Conservation (phyloP, 2,113 vertebrate species). For the Etheostoma cragini region DNA sequence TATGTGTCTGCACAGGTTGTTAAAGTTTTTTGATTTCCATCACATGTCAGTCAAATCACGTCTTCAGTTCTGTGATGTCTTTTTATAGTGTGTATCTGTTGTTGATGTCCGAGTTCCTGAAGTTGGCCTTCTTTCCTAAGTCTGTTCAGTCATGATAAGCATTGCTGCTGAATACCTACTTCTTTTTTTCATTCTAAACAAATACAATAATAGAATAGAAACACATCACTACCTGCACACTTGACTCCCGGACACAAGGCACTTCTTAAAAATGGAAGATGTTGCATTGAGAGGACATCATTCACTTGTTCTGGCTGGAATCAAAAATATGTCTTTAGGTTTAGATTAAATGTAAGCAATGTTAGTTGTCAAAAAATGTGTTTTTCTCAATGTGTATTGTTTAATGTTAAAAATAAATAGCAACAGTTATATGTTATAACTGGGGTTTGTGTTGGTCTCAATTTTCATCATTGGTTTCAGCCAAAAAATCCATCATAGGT, state of each 20-base stretch:
- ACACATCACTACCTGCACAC: neutral
- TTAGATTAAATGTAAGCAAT: no score
- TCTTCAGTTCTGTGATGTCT: neutral
- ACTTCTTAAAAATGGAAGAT: neutral
- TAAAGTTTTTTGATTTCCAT: neutral
- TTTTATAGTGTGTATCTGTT: conserved; percentile 1
- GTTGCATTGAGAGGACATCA: neutral
- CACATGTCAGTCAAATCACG: conserved; percentile 18
- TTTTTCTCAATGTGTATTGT: no score
- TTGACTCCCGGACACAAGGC: neutral
- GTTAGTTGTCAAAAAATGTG: no score
- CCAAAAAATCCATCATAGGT: no score
- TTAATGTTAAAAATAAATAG: neutral
- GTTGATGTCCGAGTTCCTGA: no score
- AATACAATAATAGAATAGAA: neutral
- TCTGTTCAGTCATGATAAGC: neutral
- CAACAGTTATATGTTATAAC: no score
- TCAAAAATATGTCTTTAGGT: neutral
- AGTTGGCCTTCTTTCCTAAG: neutral
- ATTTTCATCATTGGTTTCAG: no score
- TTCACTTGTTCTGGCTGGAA: neutral
- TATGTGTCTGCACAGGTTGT: neutral
- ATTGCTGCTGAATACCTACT: conserved; percentile 2
- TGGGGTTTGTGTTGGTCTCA: no score
- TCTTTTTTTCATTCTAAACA: conserved; percentile 1